A percentile compares a stretch with the other conserved stretches of the same genome.
phyloP scores from a whole-genome alignment of 2,888 invertebrate genomes.

The Eristalinus sepulchralis region DNA sequence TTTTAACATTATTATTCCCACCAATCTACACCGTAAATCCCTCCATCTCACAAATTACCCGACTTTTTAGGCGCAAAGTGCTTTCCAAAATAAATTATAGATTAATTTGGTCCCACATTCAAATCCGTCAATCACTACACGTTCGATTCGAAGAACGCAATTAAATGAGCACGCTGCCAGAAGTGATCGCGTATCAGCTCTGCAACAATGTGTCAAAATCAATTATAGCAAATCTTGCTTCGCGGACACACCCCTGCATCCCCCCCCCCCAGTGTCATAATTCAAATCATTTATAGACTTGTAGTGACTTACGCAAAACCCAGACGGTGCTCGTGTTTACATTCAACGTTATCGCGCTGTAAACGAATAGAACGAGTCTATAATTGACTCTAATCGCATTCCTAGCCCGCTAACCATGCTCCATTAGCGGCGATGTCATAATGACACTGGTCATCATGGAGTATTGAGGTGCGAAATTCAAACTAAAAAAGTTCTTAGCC shows the following conservation, averaged over 20 bases:
- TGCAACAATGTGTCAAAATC: conserved; percentile 35
- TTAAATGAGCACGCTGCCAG: background rate
- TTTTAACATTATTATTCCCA: too few relatives aligned
- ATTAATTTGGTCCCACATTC: background rate
- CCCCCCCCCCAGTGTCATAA: conserved; percentile 24
- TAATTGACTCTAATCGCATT: conserved; percentile 37
- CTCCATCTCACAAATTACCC: too few relatives aligned
- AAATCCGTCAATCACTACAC: background rate
- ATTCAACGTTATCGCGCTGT: conserved; percentile 26
- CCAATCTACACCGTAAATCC: too few relatives aligned
- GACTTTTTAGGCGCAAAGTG: background rate
- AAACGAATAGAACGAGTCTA: conserved; percentile 8
- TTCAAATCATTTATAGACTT: conserved; percentile 13
- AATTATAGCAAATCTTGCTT: background rate
- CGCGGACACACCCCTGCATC: background rate
- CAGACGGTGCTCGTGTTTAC: conserved; percentile 19
- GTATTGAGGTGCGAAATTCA: conserved; percentile 12
- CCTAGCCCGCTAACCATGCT: conserved; percentile 13
- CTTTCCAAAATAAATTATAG: background rate
- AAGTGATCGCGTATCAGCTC: background rate
- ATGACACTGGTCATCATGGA: conserved; percentile 4
- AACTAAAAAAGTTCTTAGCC: background rate
- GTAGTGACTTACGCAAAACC: conserved; percentile 29
- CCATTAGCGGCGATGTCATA: conserved; percentile 40
- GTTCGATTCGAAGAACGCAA: background rate